Conservation (phyloP, 2,888 invertebrate genomes). For the Caenorhabditis macrosperma region DNA sequence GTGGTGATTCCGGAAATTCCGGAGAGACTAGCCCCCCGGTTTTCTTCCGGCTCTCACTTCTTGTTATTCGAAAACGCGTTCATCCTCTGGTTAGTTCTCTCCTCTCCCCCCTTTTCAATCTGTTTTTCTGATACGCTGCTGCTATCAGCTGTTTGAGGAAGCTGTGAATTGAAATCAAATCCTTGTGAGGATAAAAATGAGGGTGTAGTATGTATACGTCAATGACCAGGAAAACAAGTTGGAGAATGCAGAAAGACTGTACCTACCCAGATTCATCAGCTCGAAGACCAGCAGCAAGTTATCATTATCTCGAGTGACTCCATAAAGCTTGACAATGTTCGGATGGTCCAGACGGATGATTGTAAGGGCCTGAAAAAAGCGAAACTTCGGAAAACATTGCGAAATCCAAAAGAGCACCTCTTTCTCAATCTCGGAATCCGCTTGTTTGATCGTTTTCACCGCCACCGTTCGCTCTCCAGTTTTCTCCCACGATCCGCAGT, state of each 20-base stretch:
- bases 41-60: neutral
- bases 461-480: slow-evolving; percentile 60
- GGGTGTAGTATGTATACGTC: no score
- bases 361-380: slow-evolving; percentile 86
- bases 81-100: neutral
- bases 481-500: slow-evolving; percentile 71
- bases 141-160: neutral
- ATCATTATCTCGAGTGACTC: slow-evolving; percentile 60
- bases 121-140: neutral
- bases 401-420: slow-evolving; percentile 39
- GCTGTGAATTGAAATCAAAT: no score
- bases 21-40: neutral
- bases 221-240: no score
- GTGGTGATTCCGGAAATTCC: neutral
- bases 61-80: neutral
- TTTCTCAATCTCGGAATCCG: slow-evolving; percentile 58
- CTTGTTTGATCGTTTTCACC: slow-evolving; percentile 59
- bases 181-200: no score
- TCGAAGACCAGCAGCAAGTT: slow-evolving; percentile 94
- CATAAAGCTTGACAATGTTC: slow-evolving; percentile 87
- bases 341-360: slow-evolving; percentile 95
- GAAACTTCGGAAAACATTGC: neutral
- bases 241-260: no score
- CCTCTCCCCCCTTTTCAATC: neutral
- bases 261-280: slow-evolving; percentile 96